Conservation (phyloP, 23 tunicate genomes). For the Styela clava region DNA sequence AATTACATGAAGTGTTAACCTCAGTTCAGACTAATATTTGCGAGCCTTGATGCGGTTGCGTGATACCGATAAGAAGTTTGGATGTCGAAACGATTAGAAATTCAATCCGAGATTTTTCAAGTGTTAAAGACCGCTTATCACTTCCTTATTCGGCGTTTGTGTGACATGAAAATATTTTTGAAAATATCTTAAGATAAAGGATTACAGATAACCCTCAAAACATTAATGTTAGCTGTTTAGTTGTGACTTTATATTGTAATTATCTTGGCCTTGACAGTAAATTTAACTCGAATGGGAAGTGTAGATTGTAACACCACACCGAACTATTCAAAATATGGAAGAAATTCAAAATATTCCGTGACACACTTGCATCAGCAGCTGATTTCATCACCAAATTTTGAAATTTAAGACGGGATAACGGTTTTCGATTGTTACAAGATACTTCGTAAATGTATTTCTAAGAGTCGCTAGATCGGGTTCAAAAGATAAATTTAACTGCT, state of each 20-base stretch:
- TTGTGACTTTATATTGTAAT: not conserved
- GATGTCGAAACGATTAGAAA: not conserved
- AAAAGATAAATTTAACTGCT: no score
- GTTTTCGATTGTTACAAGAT: not conserved
- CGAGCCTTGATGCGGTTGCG: not conserved
- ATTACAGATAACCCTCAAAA: no score
- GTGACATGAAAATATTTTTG: not conserved
- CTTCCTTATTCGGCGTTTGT: not conserved
- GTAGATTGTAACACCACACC: not conserved
- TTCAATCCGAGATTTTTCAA: not conserved
- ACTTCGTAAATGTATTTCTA: no score
- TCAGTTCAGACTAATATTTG: not conserved
- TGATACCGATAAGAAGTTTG: not conserved
- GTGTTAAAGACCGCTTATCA: not conserved
- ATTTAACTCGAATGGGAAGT: not conserved
- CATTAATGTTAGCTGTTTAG: not conserved
- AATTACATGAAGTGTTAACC: not conserved
- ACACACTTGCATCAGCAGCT: not conserved
- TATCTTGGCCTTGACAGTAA: not conserved
- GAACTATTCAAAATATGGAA: not conserved
- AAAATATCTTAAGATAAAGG: not conserved
- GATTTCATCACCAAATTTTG: not conserved
- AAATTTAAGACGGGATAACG: not conserved
- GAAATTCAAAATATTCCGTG: not conserved
- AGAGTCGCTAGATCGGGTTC: no score